Conservation (phyloP, 1,140 invertebrate genomes). For the Cotesia typhae region DNA sequence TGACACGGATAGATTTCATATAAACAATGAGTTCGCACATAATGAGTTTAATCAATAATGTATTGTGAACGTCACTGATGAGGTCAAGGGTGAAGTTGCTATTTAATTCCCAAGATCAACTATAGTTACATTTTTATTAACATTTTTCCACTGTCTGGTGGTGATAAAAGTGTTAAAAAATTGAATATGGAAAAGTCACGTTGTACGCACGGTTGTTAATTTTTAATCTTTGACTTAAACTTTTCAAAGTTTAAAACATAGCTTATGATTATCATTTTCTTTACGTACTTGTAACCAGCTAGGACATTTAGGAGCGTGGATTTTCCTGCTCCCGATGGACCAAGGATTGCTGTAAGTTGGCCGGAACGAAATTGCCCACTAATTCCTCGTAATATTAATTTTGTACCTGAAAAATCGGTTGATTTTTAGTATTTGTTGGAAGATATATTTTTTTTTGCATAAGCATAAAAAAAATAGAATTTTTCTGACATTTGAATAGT, state of each 20-base stretch:
- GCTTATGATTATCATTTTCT: not conserved
- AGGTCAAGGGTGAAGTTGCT: constrained; percentile 1
- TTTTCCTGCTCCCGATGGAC: constrained; percentile 91
- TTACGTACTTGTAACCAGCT: constrained; percentile 83
- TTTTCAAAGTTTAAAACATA: not conserved
- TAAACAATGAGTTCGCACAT: not conserved
- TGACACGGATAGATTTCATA: not conserved
- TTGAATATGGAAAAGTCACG: not conserved
- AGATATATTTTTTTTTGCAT: no score
- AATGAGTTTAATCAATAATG: not conserved
- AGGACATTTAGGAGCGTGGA: constrained; percentile 86
- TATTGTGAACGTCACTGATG: not conserved
- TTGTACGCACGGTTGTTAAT: no score
- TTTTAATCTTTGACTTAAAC: no score
- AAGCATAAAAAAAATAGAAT: no score
- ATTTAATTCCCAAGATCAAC: not conserved
- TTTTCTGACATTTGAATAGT: no score
- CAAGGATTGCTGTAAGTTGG: constrained; percentile 84
- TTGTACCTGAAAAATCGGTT: constrained; percentile 68
- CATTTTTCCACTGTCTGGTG: not conserved
- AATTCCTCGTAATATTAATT: constrained; percentile 75
- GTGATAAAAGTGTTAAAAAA: not conserved
- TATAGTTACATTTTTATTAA: not conserved
- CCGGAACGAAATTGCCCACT: constrained; percentile 79
- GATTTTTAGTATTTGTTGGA: no score